Conservation (phyloP, 2,797 vertebrate genomes). For the Chaunax sp. region DNA sequence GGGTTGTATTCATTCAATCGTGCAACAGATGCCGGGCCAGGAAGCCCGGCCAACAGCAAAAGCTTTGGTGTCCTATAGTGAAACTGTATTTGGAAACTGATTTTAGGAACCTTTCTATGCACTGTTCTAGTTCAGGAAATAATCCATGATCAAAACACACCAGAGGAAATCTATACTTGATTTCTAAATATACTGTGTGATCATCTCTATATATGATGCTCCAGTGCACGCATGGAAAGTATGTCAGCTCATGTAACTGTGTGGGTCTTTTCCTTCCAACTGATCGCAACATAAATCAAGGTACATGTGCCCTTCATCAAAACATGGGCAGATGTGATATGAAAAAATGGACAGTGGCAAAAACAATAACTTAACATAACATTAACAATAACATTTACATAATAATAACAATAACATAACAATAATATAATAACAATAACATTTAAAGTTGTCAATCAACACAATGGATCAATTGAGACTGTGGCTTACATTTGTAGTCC, state of each 20-base stretch:
- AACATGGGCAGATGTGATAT: constrained; percentile 14
- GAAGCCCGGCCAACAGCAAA: constrained; percentile 85
- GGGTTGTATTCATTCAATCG: constrained; percentile 92
- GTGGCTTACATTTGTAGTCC: background rate
- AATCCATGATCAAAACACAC: constrained; percentile 51
- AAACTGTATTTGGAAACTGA: constrained; percentile 77
- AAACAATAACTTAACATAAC: constrained; percentile 7
- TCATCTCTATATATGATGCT: background rate
- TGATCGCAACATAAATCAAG: background rate
- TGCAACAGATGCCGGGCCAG: constrained; percentile 88
- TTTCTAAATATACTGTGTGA: background rate
- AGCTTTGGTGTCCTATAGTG: constrained; percentile 72
- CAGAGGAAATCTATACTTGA: constrained; percentile 18
- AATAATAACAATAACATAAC: no score
- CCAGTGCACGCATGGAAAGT: constrained; percentile 1
- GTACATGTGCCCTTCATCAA: background rate
- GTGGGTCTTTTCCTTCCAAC: background rate
- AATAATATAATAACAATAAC: no score
- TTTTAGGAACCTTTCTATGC: constrained; percentile 75
- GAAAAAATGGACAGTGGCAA: background rate
- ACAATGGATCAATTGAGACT: background rate
- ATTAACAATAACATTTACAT: no score
- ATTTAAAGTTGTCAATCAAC: constrained; percentile 7
- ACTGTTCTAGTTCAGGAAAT: constrained; percentile 59
- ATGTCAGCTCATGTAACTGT: constrained; percentile 1